Percentiles rank a stretch among this genome's conserved stretches.
Evolutionary conservation across 2,888 invertebrate genomes (phyloP).

Genomic region (Stenichneumon culpator): DNA sequence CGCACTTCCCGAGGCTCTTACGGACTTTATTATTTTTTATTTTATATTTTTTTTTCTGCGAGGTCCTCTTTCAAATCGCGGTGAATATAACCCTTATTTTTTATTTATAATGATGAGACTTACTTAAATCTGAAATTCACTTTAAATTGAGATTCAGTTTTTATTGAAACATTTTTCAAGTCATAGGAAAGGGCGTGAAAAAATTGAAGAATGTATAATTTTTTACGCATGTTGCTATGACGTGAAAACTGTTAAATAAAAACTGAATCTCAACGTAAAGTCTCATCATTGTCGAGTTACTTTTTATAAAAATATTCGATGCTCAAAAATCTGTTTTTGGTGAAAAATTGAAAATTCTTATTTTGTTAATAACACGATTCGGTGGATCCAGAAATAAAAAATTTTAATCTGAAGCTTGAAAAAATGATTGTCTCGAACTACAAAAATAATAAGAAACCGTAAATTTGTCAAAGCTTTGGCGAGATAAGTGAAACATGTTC

Average conservation of each 20-base stretch:
- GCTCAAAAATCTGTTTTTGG: too few relatives aligned
- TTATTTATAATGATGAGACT: neutral
- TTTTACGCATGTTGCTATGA: too few relatives aligned
- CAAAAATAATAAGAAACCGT: neutral
- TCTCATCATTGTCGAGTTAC: neutral
- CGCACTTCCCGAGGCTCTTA: neutral
- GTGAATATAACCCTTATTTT: neutral
- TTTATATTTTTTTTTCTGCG: neutral
- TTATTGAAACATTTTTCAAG: neutral
- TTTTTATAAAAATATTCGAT: too few relatives aligned
- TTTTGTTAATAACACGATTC: too few relatives aligned
- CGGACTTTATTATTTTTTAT: neutral
- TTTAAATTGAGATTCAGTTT: neutral
- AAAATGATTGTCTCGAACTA: too few relatives aligned
- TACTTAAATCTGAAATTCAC: neutral
- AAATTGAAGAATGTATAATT: too few relatives aligned
- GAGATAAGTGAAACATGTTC: neutral
- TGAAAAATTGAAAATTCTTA: too few relatives aligned
- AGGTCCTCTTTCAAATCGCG: neutral
- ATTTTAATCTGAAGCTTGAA: too few relatives aligned
- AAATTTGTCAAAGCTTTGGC: neutral
- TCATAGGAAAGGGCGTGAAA: too few relatives aligned
- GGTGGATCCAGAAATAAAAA: too few relatives aligned
- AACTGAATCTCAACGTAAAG: neutral
- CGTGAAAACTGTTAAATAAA: neutral